Base-by-base conservation (phyloP, 2,113 vertebrate genomes). In the Triplophysa tibetana region DNA sequence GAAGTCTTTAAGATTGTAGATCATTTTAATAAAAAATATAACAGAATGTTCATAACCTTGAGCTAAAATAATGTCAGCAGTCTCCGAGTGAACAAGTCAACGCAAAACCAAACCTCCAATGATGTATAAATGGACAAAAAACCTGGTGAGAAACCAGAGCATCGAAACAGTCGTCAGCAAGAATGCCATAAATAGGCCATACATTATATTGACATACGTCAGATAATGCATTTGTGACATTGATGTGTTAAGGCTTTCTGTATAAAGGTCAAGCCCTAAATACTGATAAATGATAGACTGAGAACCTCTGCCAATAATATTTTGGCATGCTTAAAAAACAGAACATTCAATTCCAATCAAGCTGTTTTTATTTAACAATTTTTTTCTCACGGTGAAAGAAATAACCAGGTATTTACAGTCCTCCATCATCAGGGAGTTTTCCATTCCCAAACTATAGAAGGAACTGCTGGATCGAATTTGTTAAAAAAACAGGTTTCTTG, bases 351-450 rank as follows among this genome's bases (percentile, higher is more conserved):
- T 41, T 74, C 23, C 23, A 8, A 33, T 10, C n/a, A 21, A 60
- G 60, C 70, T 60, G 33, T 60, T 41, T 60, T 60, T 60, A 21
- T 45, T 14, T 69, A 26, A 26, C 8, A 23, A 16, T 23, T 61
- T 21, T n/a, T 61, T 43, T 74, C 54, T 54, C 56, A 24, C 11
- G 19, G 43, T 81, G 26, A 67, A 81, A 38, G 45, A 81, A 21
- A 17, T 2, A 5, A 13, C 16, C 45, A 17, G 63, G 61, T 62
- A 78, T 73, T 66, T 82, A 78, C 1, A 43, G 24, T 23, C 8
- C 14, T 58, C 43, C 8, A 63, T 23, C 62, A 66, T 67, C 69
- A n/a, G 75, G 77, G 75, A 67, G 21, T 29, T 52, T 26, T 16
- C 11, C 29, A 10, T 19, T 24, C 38, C 75, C 58, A 70, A 82